Evolutionary conservation across 2,888 invertebrate genomes (phyloP), one percentile per base, ranked within the genome.

Genomic region (Protodeltote pygarga): DNA sequence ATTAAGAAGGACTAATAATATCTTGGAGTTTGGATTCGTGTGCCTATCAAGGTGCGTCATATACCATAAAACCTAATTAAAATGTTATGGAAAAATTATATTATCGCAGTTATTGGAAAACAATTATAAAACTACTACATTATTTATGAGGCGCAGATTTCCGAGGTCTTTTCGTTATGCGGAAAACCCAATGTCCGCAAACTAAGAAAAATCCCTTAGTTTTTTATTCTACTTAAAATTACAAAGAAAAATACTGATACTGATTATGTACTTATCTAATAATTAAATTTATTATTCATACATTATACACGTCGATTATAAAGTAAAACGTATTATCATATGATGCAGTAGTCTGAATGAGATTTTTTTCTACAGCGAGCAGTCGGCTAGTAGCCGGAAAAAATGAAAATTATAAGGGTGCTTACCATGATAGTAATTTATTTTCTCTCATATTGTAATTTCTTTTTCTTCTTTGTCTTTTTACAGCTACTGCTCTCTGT

Each of bases 401-500:
- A 9, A 15, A 19, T 9, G 4, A 1, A 6, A 8, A 3, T n/a
- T 6, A 15, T n/a, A n/a, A n/a, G n/a, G n/a, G n/a, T 14, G 25
- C 14, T 29, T 17, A 45, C 33, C 14, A 8, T 8, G 1, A 13
- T 6, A n/a, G 17, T 2, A 33, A 14, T 4, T 2, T 41, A 0
- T 24, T 41, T 28, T 13, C 8, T 27, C 13, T 14, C 13, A 8
- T 6, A 27, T 14, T 13, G 6, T 8, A 11, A 3, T 3, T 32
- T 58, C 21, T 49, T 53, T 19, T 31, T 48, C 5, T 17, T 55
- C 15, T 14, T 40, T 5, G 32, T 49, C 32, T 35, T 5, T 3
- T 10, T 28, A 21, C 59, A 54, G 50, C 50, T 35, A 27, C 50
- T 58, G 59, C n/a, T 28, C 9, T 54, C 59, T 58, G 32, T 11